These are phyloP conservation scores for Dendronephthya gigantea DNA, from an alignment of 64 coral and sea anemone species.

Conservation along the genomic window DNA sequence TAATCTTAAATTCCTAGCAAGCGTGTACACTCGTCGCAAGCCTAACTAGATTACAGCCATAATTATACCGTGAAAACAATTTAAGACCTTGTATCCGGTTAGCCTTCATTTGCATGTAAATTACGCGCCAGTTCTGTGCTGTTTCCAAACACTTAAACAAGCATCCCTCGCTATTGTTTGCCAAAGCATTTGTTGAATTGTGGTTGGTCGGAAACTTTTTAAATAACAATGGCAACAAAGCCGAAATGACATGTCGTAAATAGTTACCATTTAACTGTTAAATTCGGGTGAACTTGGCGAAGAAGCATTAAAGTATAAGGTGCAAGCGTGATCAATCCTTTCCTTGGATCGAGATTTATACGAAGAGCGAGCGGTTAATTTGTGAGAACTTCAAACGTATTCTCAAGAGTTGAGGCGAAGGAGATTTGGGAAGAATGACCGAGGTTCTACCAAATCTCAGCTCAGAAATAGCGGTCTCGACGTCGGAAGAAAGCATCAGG, in stretches of 20 bases:
- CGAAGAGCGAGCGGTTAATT: too few relatives aligned
- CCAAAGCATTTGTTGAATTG: neutral
- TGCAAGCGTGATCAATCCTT: too few relatives aligned
- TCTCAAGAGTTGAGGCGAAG: neutral
- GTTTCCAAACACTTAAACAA: neutral
- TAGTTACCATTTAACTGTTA: neutral
- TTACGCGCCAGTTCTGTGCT: neutral
- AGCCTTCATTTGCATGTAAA: neutral
- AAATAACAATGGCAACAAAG: neutral
- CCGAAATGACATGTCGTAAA: neutral
- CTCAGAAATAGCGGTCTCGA: neutral
- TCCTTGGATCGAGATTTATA: too few relatives aligned
- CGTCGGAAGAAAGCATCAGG: neutral
- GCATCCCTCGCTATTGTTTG: too few relatives aligned
- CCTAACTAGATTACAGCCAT: neutral
- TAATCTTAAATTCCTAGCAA: neutral
- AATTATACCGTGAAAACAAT: neutral
- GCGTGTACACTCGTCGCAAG: neutral
- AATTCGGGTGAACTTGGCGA: too few relatives aligned
- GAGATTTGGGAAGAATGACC: neutral
- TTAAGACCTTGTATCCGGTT: neutral
- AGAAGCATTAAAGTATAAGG: too few relatives aligned
- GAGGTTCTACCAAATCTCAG: neutral
- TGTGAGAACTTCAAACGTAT: too few relatives aligned
- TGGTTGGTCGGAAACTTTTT: slow-evolving; percentile 2